phyloP scores from a whole-genome alignment of 2,113 vertebrate genomes.

The Taurulus bubalis region DNA sequence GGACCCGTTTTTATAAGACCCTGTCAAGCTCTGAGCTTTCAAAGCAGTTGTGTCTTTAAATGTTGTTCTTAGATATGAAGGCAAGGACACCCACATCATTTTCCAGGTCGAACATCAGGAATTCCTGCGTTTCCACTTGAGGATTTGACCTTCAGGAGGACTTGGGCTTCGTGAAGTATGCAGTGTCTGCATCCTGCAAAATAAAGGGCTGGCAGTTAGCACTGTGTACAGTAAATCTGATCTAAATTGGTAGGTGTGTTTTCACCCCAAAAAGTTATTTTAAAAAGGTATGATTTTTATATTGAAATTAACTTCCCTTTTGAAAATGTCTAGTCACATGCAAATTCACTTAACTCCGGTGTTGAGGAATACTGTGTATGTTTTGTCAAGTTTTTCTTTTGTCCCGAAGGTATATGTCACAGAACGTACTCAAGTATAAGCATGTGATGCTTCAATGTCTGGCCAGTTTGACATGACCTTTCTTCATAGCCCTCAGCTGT shows the following conservation, averaged over 20 bases:
- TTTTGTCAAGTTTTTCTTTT: not conserved
- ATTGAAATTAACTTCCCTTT: not conserved
- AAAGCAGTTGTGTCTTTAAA: constrained; percentile 28
- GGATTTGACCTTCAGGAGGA: constrained; percentile 60
- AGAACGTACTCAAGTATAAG: constrained; percentile 13
- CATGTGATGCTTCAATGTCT: constrained; percentile 34
- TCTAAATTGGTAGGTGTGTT: not conserved
- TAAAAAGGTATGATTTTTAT: not conserved
- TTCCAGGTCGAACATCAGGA: constrained; percentile 4
- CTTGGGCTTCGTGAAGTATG: constrained; percentile 86
- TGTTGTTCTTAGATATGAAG: constrained; percentile 12
- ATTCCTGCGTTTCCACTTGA: constrained; percentile 26
- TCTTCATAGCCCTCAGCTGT: constrained; percentile 60
- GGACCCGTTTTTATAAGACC: not conserved
- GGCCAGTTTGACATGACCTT: constrained; percentile 60
- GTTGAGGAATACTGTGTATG: not conserved
- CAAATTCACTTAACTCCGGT: not conserved
- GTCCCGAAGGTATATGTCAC: not conserved
- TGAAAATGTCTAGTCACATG: not conserved
- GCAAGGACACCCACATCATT: constrained; percentile 5
- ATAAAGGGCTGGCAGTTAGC: constrained; percentile 15
- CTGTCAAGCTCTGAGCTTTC: not conserved
- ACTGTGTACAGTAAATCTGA: not conserved
- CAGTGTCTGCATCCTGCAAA: constrained; percentile 89
- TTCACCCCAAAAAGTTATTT: not conserved